phyloP scores from a whole-genome alignment of 2,113 vertebrate species.

The Hyaena hyaena region DNA sequence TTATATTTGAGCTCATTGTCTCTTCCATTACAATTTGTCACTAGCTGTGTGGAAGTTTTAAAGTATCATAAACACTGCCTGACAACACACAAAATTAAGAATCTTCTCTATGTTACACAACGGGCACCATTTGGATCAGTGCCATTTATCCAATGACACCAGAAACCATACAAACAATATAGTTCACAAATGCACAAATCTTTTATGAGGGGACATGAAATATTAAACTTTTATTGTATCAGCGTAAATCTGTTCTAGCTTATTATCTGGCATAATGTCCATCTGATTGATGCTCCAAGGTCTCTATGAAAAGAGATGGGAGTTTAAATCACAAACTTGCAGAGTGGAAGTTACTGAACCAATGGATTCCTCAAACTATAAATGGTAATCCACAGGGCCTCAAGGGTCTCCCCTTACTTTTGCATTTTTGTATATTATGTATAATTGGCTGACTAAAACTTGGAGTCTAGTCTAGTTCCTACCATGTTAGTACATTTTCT shows the following conservation, averaged over 20 bases:
- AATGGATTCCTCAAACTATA: background rate
- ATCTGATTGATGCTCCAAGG: background rate
- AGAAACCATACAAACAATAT: background rate
- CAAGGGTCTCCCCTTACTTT: background rate
- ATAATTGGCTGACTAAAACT: background rate
- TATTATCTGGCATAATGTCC: background rate
- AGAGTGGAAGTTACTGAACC: background rate
- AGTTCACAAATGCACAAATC: conserved; percentile 3
- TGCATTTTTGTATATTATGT: background rate
- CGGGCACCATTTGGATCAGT: background rate
- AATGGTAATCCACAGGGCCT: background rate
- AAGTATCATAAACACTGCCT: conserved; percentile 10
- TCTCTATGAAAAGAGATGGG: background rate
- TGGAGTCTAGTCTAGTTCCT: background rate
- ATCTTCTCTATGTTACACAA: background rate
- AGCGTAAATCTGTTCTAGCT: conserved; percentile 9
- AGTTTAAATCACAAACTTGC: background rate
- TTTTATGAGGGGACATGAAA: conserved; percentile 5
- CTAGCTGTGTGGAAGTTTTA: conserved; percentile 22
- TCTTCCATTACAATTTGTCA: conserved; percentile 40
- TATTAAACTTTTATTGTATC: conserved; percentile 15
- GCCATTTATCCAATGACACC: conserved; percentile 4
- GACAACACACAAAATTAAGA: conserved; percentile 58
- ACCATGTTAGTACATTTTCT: background rate
- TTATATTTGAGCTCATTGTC: conserved; percentile 29